A percentile compares a stretch with the other conserved stretches of the same genome.
Evolutionary conservation across 2,113 vertebrate species (phyloP).

Genomic region (Carollia perspicillata): DNA sequence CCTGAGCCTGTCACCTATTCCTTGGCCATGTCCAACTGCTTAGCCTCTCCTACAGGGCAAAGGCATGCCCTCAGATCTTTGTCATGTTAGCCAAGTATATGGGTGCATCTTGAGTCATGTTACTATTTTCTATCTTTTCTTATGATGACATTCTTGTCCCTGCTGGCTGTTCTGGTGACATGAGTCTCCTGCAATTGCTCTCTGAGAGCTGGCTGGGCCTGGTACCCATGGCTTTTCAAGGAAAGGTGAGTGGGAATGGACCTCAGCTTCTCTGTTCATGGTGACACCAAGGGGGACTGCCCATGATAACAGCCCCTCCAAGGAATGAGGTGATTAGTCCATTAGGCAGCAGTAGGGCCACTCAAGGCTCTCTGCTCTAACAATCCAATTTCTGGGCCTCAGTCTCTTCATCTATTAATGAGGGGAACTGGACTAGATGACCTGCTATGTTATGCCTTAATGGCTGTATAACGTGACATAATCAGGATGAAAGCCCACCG

Average conservation of each 20-base stretch:
- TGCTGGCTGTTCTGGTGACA: not conserved
- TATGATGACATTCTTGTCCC: not conserved
- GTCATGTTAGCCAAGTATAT: not conserved
- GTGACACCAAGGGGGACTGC: not conserved
- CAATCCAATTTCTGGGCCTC: not conserved
- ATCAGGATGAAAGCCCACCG: not conserved
- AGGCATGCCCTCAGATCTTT: not conserved
- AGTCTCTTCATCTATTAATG: not conserved
- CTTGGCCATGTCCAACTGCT: not conserved
- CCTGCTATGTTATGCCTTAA: not conserved
- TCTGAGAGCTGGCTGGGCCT: not conserved
- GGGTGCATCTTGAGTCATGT: not conserved
- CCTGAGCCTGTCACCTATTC: too few relatives aligned
- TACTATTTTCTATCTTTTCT: not conserved
- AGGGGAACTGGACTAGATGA: too few relatives aligned
- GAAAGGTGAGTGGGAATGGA: not conserved
- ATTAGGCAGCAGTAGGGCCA: too few relatives aligned
- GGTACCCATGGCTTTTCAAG: not conserved
- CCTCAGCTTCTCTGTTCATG: not conserved
- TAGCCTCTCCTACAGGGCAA: not conserved
- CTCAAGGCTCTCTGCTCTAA: not conserved
- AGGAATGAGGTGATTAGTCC: not conserved
- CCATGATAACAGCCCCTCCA: not conserved
- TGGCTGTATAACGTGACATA: not conserved
- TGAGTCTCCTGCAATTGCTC: not conserved